Evolutionary conservation across 2,797 vertebrate genomes (phyloP).

Genomic region (Enteromius argenteus): DNA sequence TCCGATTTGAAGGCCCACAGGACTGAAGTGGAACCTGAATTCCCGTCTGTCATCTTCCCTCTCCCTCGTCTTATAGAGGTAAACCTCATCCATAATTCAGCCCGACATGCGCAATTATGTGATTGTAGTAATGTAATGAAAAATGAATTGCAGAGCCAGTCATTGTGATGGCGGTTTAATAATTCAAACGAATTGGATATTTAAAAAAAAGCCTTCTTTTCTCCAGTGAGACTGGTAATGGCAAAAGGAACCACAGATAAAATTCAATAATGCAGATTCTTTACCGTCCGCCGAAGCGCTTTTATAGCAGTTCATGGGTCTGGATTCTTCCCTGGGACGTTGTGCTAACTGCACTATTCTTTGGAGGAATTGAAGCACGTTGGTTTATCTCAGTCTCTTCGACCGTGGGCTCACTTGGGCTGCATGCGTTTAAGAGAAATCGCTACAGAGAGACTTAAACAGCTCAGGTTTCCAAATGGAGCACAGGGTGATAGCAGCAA

Average conservation of each 20-base stretch:
- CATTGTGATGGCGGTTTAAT: constrained; percentile 67
- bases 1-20: constrained; percentile 18
- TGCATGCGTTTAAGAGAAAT: not conserved
- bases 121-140: constrained; percentile 68
- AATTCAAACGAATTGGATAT: constrained; percentile 66
- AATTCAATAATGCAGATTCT: constrained; percentile 61
- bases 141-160: constrained; percentile 65
- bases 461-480: constrained; percentile 21
- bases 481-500: not conserved
- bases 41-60: constrained; percentile 37
- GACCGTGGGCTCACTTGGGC: not conserved
- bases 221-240: constrained; percentile 36
- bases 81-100: constrained; percentile 72
- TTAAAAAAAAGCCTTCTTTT: constrained; percentile 50
- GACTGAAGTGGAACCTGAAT: constrained; percentile 32
- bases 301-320: constrained; percentile 39
- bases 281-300: constrained; percentile 41
- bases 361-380: constrained; percentile 52
- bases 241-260: constrained; percentile 35
- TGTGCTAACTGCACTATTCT: constrained; percentile 47
- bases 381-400: constrained; percentile 38
- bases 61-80: constrained; percentile 36
- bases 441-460: constrained; percentile 33
- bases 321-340: constrained; percentile 13
- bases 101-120: constrained; percentile 63